Base-by-base conservation (phyloP, 2,113 vertebrate species). In the Pimephales promelas region DNA sequence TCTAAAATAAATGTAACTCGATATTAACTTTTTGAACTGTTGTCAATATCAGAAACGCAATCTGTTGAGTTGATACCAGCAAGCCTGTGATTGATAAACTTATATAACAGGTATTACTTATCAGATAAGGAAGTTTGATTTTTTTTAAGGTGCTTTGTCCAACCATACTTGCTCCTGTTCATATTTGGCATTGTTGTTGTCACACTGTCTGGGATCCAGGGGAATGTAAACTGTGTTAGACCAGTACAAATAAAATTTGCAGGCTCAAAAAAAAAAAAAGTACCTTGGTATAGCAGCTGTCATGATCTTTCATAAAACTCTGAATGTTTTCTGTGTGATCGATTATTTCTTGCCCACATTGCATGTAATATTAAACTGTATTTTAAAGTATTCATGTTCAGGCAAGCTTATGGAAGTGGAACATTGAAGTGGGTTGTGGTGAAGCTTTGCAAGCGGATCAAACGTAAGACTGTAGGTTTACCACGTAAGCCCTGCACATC, bases 301-400 rank as follows among this genome's bases (percentile, higher is more conserved):
- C 52, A 75, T 56, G 56, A n/a, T n/a, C n/a, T n/a, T n/a, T n/a
- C n/a, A n/a, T n/a, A n/a, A n/a, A n/a, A n/a, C n/a, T n/a, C n/a
- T n/a, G n/a, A n/a, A n/a, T 76, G 11, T 24, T 57, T 57, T 16
- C 74, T 36, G 52, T 59, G 28, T 24, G 34, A 57, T 77, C 20
- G 52, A 57, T 77, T 9, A 59, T 77, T 57, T 77, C 52, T 57
- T 77, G 10, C 10, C n/a, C 52, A 59, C 7, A 24, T 77, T 54
- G 31, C 11, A 34, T 57, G 34, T 77, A 24, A 59, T 77, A 40
- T 77, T 77, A 56, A 57, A 57, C 3, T 59, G 24, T 3, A 72
- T 45, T 45, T 70, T 24, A n/a, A 71, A 71, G 5, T 34, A 16
- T 76, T 76, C 2, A 76, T 14, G 73, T 56, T 56, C 28, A 56